Evolutionary conservation across 1,140 invertebrate species (phyloP).

Genomic region (Sycobia sp.): DNA sequence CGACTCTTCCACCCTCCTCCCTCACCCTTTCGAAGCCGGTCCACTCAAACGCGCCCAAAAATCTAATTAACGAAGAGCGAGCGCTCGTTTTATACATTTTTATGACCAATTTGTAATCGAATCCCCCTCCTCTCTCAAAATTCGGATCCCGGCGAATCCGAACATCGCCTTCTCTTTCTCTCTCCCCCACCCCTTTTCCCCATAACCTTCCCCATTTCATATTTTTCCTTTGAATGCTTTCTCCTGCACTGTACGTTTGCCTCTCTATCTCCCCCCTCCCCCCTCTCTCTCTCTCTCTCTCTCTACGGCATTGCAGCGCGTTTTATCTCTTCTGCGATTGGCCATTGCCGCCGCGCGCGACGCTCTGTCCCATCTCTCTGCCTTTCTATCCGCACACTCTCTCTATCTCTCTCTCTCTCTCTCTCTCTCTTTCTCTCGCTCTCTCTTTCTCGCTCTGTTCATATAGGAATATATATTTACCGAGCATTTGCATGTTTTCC

Average conservation of each 20-base stretch:
- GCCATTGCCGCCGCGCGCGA: conserved; percentile 31
- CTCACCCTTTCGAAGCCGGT: conserved; percentile 3
- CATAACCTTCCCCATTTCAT: not conserved
- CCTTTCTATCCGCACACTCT: no score
- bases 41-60: conserved; percentile 36
- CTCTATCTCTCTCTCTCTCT: no score
- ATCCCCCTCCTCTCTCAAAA: conserved; percentile 42
- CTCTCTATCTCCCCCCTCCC: conserved; percentile 2
- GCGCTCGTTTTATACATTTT: conserved; percentile 59
- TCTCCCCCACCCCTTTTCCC: conserved; percentile 1
- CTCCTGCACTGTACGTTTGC: no score
- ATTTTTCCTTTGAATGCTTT: no score
- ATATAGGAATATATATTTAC: conserved; percentile 54
- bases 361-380: no score
- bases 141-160: conserved; percentile 24
- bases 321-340: conserved; percentile 17
- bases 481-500: conserved; percentile 59
- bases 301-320: not conserved
- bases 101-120: conserved; percentile 55
- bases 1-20: no score
- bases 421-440: no score
- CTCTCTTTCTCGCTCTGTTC: no score
- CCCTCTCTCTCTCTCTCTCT: not conserved
- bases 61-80: conserved; percentile 52
- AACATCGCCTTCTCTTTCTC: conserved; percentile 5